Percentiles rank a stretch among this genome's conserved stretches.
Conservation (phyloP, 2,113 vertebrate genomes). For the Forbesichthys papilliferus region DNA sequence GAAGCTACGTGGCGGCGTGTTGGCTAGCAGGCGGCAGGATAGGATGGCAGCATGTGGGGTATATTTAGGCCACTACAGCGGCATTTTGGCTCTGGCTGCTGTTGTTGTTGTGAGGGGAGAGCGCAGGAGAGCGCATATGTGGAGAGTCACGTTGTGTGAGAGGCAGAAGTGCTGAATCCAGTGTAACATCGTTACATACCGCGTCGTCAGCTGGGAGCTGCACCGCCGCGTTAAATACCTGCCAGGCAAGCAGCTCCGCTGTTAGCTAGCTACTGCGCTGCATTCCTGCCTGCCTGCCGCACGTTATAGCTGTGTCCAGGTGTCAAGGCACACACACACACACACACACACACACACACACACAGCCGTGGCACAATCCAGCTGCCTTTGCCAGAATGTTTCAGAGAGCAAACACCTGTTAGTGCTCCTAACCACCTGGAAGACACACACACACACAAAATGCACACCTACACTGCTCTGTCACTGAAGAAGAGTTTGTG, state of each 20-base stretch:
- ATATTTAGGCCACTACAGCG: conserved; percentile 63
- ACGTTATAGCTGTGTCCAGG: conserved; percentile 60
- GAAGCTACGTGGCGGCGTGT: conserved; percentile 31
- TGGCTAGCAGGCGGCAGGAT: conserved; percentile 22
- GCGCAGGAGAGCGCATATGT: neutral
- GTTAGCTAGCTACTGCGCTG: conserved; percentile 64
- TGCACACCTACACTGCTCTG: conserved; percentile 7
- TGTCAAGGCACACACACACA: conserved; percentile 29
- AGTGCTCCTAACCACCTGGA: conserved; percentile 59
- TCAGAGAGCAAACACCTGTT: conserved; percentile 64
- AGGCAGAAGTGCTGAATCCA: neutral
- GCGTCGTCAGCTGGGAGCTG: conserved; percentile 26
- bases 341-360: conserved; percentile 3
- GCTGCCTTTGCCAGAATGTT: conserved; percentile 57
- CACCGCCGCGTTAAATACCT: conserved; percentile 51
- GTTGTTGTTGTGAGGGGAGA: conserved; percentile 44
- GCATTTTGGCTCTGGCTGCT: conserved; percentile 52
- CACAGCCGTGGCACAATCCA: conserved; percentile 66
- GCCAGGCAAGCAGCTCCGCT: conserved; percentile 39
- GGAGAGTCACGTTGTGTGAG: too few species aligned
- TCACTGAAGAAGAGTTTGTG: neutral
- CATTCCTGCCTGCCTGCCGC: conserved; percentile 9
- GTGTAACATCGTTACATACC: neutral
- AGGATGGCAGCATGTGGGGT: conserved; percentile 27
- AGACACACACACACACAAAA: conserved; percentile 29